A percentile compares a stretch with the other conserved stretches of the same genome.
These are phyloP conservation scores for Craterocephalus amniculus DNA, from an alignment of 2,797 vertebrate species.

Conservation along the genomic window DNA sequence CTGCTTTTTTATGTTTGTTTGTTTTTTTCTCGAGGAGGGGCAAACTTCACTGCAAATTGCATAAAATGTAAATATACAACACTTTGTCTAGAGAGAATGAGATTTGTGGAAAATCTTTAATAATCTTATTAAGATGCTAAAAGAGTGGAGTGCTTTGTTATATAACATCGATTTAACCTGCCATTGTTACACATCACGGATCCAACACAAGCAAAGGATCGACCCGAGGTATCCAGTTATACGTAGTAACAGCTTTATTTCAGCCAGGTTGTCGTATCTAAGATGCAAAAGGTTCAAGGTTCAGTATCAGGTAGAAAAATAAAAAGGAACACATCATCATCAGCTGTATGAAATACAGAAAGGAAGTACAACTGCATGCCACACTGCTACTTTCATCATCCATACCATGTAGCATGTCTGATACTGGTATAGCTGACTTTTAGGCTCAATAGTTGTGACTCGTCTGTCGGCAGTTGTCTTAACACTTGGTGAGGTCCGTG, in stretches of 20 bases:
- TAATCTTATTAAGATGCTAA: not conserved
- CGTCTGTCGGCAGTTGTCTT: conserved; percentile 29
- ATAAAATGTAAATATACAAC: too few relatives aligned
- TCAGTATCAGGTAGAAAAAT: conserved; percentile 84
- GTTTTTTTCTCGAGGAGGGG: not conserved
- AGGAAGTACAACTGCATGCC: conserved; percentile 66
- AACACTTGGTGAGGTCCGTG: conserved; percentile 78
- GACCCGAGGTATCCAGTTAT: conserved; percentile 33
- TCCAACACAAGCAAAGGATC: conserved; percentile 25
- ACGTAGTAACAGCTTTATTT: conserved; percentile 80
- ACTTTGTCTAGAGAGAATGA: not conserved
- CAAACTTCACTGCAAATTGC: too few relatives aligned
- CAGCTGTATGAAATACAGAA: conserved; percentile 78
- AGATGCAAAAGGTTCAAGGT: conserved; percentile 83
- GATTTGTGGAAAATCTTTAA: not conserved
- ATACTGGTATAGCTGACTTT: conserved; percentile 55
- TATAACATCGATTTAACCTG: not conserved
- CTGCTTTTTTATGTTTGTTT: not conserved
- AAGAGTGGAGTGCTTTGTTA: not conserved
- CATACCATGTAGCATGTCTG: conserved; percentile 66
- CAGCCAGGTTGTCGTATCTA: conserved; percentile 81
- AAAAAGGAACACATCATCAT: conserved; percentile 79
- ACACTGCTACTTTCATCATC: conserved; percentile 62
- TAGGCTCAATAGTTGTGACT: conserved; percentile 35
- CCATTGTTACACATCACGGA: not conserved